phyloP scores from a whole-genome alignment of 1,140 invertebrate species.

The Dendroctonus valens region DNA sequence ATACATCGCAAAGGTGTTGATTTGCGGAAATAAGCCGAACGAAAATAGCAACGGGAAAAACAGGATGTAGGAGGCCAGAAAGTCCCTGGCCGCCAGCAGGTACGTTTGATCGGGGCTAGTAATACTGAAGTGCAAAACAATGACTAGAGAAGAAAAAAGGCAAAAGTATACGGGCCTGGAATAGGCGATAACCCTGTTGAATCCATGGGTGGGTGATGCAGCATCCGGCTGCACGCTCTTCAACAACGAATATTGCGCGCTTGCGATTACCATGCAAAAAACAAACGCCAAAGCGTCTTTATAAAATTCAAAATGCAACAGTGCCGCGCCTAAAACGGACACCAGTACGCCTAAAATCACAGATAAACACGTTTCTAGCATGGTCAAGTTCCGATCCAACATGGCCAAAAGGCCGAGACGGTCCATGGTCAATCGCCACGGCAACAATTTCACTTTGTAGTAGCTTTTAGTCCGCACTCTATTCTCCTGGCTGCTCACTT shows the following conservation, averaged over 20 bases:
- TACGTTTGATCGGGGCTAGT: slow-evolving; percentile 60
- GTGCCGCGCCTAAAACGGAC: slow-evolving; percentile 76
- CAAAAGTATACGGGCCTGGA: slow-evolving; percentile 95
- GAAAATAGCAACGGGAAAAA: slow-evolving; percentile 93
- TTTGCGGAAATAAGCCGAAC: slow-evolving; percentile 91
- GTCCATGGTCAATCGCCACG: slow-evolving; percentile 85
- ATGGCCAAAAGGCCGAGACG: slow-evolving; percentile 87
- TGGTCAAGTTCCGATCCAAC: slow-evolving; percentile 87
- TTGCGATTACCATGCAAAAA: slow-evolving; percentile 95
- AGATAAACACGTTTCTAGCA: slow-evolving; percentile 81
- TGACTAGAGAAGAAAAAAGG: slow-evolving; percentile 73
- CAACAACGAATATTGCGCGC: slow-evolving; percentile 95
- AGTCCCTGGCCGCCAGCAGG: slow-evolving; percentile 68
- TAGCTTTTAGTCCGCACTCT: slow-evolving; percentile 35
- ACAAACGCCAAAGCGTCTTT: slow-evolving; percentile 90
- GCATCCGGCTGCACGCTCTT: slow-evolving; percentile 99
- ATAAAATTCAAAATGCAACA: slow-evolving; percentile 85
- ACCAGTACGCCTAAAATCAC: slow-evolving; percentile 85
- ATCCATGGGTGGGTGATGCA: slow-evolving; percentile 96
- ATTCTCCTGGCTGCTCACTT: slow-evolving; percentile 29
- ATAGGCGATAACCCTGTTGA: slow-evolving; percentile 94
- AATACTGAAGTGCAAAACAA: slow-evolving; percentile 64
- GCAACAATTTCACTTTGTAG: slow-evolving; percentile 80
- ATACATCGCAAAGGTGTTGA: slow-evolving; percentile 96
- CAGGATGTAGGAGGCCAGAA: slow-evolving; percentile 77